Evolutionary conservation across 2,797 vertebrate genomes (phyloP), one percentile per base, ranked within the genome.

Genomic region (Pipistrellus pipistrellus): DNA sequence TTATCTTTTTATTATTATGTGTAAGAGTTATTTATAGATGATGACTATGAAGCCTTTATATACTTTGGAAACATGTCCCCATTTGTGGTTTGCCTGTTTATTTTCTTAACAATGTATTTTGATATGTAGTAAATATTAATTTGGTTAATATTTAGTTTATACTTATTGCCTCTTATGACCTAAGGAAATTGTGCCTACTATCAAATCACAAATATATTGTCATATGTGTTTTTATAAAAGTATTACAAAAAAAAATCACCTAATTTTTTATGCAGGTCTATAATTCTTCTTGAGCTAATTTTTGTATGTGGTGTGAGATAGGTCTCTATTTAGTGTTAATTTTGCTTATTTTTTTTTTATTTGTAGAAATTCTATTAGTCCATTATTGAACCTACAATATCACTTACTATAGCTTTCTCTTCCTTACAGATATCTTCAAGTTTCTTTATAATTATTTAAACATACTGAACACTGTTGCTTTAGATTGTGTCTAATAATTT

Each of bases 271-370:
- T 82, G 14, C 46, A 73, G 25, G 20, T 41, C 9, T 41, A 15
- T 84, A 53, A 83, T 53, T 20, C 55, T 76, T 76, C 30, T 80
- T 80, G 71, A 83, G 18, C 87, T 90, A 59, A 87, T 75, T 73
- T 88, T 93, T 68, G 4, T 88, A 53, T 87, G 53, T 55, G 27
- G 20, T 59, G 2, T 89, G n/a, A 82, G 59, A 59, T 57, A 68
- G 69, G 2, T 71, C 41, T 75, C 12, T 66, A 69, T 8, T 90
- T 23, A 78, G 25, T 66, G 72, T 92, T 90, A 85, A 53, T 80
- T 93, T 81, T 96, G 30, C 18, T 88, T n/a, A 38, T 32, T 90
- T 86, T 86, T 86, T 90, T 86, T 86, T 87, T 69, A 88, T 66
- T 78, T 78, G 6, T 38, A 55, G n/a, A 94, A 30, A 76, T 62